These are phyloP conservation scores for Acanthosepion lycidas DNA, from an alignment of 2,888 invertebrate species.

Conservation along the genomic window DNA sequence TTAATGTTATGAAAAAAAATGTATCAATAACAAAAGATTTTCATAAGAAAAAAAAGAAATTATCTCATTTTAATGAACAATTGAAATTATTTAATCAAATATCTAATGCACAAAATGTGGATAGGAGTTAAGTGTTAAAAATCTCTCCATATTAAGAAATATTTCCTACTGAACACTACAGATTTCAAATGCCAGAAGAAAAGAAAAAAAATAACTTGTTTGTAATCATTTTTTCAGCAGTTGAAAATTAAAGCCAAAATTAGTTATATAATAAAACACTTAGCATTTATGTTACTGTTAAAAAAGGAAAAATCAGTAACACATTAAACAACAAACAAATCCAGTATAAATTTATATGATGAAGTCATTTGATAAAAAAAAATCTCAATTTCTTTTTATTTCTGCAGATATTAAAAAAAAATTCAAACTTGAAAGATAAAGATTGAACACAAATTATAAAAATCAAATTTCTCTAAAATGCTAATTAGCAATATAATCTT, in stretches of 20 bases:
- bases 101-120: neutral
- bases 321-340: neutral
- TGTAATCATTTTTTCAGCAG: too few relatives aligned
- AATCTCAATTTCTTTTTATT: too few relatives aligned
- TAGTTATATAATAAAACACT: neutral
- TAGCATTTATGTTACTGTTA: neutral
- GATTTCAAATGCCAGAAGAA: neutral
- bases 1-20: too few relatives aligned
- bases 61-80: neutral
- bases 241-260: neutral
- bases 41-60: too few relatives aligned
- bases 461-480: too few relatives aligned
- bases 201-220: neutral
- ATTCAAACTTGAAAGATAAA: too few relatives aligned
- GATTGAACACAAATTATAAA: too few relatives aligned
- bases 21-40: too few relatives aligned
- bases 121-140: neutral
- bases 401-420: too few relatives aligned
- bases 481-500: too few relatives aligned
- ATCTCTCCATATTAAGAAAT: neutral
- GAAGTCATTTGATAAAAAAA: neutral
- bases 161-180: neutral
- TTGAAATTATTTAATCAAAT: neutral
- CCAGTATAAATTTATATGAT: neutral
- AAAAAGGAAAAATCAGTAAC: neutral